These are phyloP conservation scores for Ormyrus pomaceus DNA, from an alignment of 2,888 invertebrate genomes.

Conservation along the genomic window DNA sequence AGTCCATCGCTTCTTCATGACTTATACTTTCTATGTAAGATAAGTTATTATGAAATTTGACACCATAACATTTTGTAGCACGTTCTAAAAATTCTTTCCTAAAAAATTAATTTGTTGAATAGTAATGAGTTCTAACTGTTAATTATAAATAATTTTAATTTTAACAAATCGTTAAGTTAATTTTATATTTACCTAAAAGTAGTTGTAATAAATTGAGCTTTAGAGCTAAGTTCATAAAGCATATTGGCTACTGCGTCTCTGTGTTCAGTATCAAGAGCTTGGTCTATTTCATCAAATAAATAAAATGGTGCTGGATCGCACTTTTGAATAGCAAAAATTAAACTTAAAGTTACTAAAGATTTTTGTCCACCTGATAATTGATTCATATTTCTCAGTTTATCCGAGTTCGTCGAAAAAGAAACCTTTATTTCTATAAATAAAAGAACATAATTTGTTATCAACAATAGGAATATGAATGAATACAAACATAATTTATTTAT, in stretches of 20 bases:
- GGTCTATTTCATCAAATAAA: constrained; percentile 99
- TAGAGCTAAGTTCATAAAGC: constrained; percentile 95
- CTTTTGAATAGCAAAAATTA: constrained; percentile 99
- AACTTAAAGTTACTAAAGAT: constrained; percentile 95
- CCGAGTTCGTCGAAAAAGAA: constrained; percentile 94
- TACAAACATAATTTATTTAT: too few relatives aligned
- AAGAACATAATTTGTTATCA: background rate
- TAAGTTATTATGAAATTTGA: constrained; percentile 95
- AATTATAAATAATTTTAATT: background rate
- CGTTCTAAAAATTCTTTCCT: constrained; percentile 96
- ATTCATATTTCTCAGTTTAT: constrained; percentile 99
- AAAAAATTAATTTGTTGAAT: constrained; percentile 26
- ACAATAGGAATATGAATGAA: too few relatives aligned
- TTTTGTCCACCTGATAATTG: constrained; percentile 99
- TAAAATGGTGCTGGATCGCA: constrained; percentile 99
- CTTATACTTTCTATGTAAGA: constrained; percentile 98
- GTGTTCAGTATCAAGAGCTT: constrained; percentile 97
- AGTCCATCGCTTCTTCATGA: constrained; percentile 86
- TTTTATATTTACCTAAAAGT: constrained; percentile 82
- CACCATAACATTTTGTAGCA: constrained; percentile 99
- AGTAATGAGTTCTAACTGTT: background rate
- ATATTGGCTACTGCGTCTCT: constrained; percentile 97
- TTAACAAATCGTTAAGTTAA: too few relatives aligned
- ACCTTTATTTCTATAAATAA: constrained; percentile 86
- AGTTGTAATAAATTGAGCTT: constrained; percentile 99